These are phyloP conservation scores for Aradus depressus DNA, from an alignment of 2,888 invertebrate species.

Conservation along the genomic window DNA sequence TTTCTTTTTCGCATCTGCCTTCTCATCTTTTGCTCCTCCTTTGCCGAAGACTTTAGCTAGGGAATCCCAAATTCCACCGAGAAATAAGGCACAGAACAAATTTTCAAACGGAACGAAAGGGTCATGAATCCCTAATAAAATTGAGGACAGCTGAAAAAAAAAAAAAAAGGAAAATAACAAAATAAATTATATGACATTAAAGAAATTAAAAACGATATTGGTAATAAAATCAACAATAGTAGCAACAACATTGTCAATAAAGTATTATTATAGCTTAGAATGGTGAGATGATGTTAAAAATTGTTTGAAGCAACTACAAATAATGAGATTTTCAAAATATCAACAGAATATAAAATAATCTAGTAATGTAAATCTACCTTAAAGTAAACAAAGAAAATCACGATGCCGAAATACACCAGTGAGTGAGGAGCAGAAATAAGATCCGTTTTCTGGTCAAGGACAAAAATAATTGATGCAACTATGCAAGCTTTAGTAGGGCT, in stretches of 20 bases:
- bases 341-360: no score
- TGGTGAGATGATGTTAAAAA: no score
- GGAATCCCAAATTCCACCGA: slow-evolving; percentile 98
- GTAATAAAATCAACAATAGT: slow-evolving; percentile 8
- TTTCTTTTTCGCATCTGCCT: slow-evolving; percentile 65
- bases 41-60: slow-evolving; percentile 77
- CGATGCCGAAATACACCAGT: slow-evolving; percentile 92
- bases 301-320: no score
- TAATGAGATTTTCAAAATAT: no score
- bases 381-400: slow-evolving; percentile 94
- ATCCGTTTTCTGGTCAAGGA: slow-evolving; percentile 92
- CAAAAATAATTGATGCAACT: slow-evolving; percentile 90
- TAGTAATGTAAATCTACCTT: slow-evolving; percentile 55
- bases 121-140: slow-evolving; percentile 93
- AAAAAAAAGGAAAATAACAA: slow-evolving; percentile 2
- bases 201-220: not conserved
- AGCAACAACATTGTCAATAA: no score
- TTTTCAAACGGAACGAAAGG: slow-evolving; percentile 99
- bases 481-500: slow-evolving; percentile 91
- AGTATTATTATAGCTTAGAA: no score
- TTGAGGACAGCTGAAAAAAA: slow-evolving; percentile 65
- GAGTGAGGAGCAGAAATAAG: slow-evolving; percentile 94
- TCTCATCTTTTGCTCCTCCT: slow-evolving; percentile 67
- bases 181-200: not conserved
- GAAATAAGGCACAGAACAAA: slow-evolving; percentile 86